Evolutionary conservation across 2,888 invertebrate genomes (phyloP).

Genomic region (Drosophila formosana): DNA sequence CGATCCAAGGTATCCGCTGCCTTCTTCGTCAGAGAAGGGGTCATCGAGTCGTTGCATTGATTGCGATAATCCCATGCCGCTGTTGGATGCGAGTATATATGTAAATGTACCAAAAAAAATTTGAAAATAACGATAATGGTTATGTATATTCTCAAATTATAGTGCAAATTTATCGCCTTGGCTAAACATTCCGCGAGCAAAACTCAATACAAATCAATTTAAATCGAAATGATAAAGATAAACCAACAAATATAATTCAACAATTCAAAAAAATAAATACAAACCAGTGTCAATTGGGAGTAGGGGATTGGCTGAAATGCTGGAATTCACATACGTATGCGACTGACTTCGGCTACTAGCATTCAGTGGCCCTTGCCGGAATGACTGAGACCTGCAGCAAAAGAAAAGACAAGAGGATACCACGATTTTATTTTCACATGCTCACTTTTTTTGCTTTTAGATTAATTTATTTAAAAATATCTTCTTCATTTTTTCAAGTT

Average conservation of each 20-base stretch:
- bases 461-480: constrained; percentile 29
- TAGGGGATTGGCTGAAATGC: constrained; percentile 97
- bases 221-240: constrained; percentile 53
- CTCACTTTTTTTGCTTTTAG: constrained; percentile 64
- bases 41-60: constrained; percentile 87
- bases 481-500: constrained; percentile 8
- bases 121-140: constrained; percentile 35
- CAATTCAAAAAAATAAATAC: constrained; percentile 84
- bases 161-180: constrained; percentile 39
- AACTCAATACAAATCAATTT: constrained; percentile 24
- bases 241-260: constrained; percentile 69
- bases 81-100: constrained; percentile 56
- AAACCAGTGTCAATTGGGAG: constrained; percentile 94
- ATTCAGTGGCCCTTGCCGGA: constrained; percentile 90
- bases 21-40: constrained; percentile 96
- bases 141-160: constrained; percentile 30
- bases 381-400: constrained; percentile 95
- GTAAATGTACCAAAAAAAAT: constrained; percentile 28
- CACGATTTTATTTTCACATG: constrained; percentile 83
- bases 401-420: constrained; percentile 86
- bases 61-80: constrained; percentile 86
- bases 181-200: constrained; percentile 57
- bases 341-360: constrained; percentile 86
- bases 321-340: constrained; percentile 92
- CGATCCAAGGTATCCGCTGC: constrained; percentile 87